Percentiles rank a stretch among this genome's conserved stretches.
Conservation (phyloP, 2,888 invertebrate genomes). For the Nemotelus pantherinus region DNA sequence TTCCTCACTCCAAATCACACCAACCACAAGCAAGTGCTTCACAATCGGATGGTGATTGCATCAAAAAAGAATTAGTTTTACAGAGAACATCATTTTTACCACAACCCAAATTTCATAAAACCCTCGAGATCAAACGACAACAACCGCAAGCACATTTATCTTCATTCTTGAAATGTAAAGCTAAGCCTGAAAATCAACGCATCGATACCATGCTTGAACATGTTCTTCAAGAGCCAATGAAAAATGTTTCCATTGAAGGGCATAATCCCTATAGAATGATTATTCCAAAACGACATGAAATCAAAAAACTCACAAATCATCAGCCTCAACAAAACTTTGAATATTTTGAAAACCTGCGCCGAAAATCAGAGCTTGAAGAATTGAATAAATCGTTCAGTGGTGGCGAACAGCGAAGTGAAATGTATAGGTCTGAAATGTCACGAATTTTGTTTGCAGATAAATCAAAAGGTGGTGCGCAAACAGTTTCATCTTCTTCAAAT, state of each 20-base stretch:
- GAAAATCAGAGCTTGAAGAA: neutral
- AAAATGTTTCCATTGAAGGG: neutral
- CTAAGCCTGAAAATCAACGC: conserved; percentile 6
- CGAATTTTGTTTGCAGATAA: conserved; percentile 13
- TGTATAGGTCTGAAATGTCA: conserved; percentile 2
- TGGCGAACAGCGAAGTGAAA: neutral
- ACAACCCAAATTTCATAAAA: neutral
- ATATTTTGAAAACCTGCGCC: conserved; percentile 1
- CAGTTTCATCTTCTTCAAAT: neutral
- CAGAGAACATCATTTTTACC: neutral
- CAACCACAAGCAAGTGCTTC: neutral
- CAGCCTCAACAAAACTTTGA: conserved; percentile 1
- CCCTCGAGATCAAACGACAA: neutral
- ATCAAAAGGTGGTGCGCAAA: neutral
- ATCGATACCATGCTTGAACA: conserved; percentile 30
- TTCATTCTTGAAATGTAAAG: neutral
- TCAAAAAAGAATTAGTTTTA: too few species aligned
- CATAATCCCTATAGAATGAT: conserved; percentile 37
- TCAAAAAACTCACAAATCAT: neutral
- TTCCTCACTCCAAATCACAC: neutral
- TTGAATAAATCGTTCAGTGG: neutral
- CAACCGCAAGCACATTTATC: neutral
- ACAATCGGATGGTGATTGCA: too few species aligned
- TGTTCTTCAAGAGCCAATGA: conserved; percentile 8
- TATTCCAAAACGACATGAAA: conserved; percentile 29